Conservation (phyloP, 2,888 invertebrate species). For the Harmothoe impar region DNA sequence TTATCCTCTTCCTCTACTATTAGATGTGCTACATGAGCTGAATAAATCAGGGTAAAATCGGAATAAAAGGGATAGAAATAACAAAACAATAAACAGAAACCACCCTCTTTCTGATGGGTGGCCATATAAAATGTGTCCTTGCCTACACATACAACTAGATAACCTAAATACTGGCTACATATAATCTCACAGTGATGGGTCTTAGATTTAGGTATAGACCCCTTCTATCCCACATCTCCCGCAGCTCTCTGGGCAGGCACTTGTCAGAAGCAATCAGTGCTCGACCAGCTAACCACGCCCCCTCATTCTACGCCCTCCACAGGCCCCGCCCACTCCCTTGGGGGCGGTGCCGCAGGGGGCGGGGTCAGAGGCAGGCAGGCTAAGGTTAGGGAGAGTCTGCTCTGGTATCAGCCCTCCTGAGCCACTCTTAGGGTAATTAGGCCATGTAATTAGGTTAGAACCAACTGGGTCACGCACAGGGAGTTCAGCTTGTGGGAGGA, state of each 20-base stretch:
- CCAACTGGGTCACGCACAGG: conserved; percentile 29
- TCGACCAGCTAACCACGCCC: not conserved
- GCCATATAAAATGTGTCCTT: too few relatives aligned
- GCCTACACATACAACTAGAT: too few relatives aligned
- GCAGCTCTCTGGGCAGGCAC: not conserved
- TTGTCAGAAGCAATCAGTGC: not conserved
- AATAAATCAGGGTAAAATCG: too few relatives aligned
- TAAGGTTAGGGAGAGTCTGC: not conserved
- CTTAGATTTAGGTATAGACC: too few relatives aligned
- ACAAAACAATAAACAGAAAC: too few relatives aligned
- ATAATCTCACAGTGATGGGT: too few relatives aligned
- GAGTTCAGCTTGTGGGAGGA: not conserved
- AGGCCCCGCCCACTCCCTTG: not conserved
- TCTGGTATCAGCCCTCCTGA: not conserved
- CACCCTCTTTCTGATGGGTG: too few relatives aligned
- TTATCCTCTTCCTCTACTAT: too few relatives aligned
- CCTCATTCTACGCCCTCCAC: not conserved
- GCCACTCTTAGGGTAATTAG: not conserved
- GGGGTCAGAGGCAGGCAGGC: not conserved
- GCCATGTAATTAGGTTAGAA: conserved; percentile 1
- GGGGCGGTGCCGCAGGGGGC: not conserved
- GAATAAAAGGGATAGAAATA: too few relatives aligned
- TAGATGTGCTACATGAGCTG: too few relatives aligned
- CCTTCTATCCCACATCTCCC: too few relatives aligned
- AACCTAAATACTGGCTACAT: too few relatives aligned